Evolutionary conservation across 2,797 vertebrate species (phyloP), one percentile per base, ranked within the genome.

Genomic region (Alauda arvensis): DNA sequence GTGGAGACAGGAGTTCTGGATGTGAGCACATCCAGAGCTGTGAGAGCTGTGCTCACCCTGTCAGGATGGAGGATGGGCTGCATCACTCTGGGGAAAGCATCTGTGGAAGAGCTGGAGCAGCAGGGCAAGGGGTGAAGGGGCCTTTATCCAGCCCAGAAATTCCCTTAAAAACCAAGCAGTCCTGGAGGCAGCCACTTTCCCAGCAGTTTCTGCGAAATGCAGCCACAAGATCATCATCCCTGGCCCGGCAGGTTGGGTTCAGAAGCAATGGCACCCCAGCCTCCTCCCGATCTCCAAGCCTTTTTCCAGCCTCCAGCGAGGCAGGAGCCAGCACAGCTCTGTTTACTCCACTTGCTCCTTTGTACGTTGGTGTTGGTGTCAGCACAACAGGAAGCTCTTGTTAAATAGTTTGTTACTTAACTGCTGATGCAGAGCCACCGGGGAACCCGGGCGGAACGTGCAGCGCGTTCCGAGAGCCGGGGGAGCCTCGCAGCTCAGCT

Each of bases 361-460:
- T 55, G 83, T 45, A 65, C 2, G 1, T 31, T 45, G 59, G 13
- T 14, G 76, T n/a, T 29, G 79, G 72, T 69, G 83, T 80, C 85
- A 69, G 91, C 92, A 93, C 71, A 88, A 86, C 92, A 95, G 90
- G 90, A 95, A 95, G 87, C 88, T 90, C 91, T 65, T 42, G 88
- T 88, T 90, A 56, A 89, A 71, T n/a, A 79, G 61, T 87, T 88
- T 57, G 70, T 85, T 83, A 81, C 91, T 81, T 46, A 76, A 74
- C 57, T 86, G 87, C 83, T 81, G 79, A 48, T 45, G 77, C 75
- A 43, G 76, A 79, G 66, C 33, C 39, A 26, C 42, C 1, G 9
- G 67, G 69, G 85, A 90, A 9, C 45, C 77, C 60, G 8, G 52
- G 76, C 6, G 1, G 29, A 59, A 83, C 8, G 5, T 14, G 43